These are phyloP conservation scores for Noctuana brunneofusca DNA, from an alignment of 2,888 invertebrate genomes.

Conservation along the genomic window DNA sequence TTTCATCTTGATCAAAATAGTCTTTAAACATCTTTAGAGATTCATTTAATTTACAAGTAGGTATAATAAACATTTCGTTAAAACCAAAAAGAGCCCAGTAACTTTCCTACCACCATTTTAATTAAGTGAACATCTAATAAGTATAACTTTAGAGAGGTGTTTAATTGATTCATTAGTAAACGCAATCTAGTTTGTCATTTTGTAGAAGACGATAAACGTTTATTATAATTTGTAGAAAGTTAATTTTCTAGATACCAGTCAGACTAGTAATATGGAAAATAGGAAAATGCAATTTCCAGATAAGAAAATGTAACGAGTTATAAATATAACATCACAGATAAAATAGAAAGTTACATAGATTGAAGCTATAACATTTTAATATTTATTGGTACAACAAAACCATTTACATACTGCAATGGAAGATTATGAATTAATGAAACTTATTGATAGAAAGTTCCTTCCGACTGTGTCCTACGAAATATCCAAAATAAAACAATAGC, in stretches of 20 bases:
- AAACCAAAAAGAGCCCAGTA: too few species aligned
- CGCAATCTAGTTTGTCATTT: conserved; percentile 1
- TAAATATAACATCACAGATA: neutral
- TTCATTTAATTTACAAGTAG: too few species aligned
- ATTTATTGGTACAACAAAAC: too few species aligned
- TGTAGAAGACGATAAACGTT: neutral
- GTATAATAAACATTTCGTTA: too few species aligned
- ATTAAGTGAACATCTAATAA: neutral
- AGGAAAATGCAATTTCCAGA: conserved; percentile 7
- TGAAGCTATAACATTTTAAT: neutral
- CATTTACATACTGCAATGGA: too few species aligned
- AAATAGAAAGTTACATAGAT: neutral
- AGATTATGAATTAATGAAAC: too few species aligned
- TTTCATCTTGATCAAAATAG: too few species aligned
- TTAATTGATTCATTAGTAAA: neutral
- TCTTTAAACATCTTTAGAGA: too few species aligned
- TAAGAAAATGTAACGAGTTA: conserved; percentile 12
- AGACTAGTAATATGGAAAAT: conserved; percentile 5
- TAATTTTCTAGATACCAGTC: conserved; percentile 5
- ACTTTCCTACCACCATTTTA: too few species aligned
- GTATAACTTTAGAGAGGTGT: neutral
- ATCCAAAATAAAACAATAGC: too few species aligned
- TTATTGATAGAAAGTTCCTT: too few species aligned
- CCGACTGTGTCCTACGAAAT: too few species aligned
- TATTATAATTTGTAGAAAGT: conserved; percentile 20